Base-by-base conservation (phyloP, 2,888 invertebrate genomes). In the Synergus itoensis region DNA sequence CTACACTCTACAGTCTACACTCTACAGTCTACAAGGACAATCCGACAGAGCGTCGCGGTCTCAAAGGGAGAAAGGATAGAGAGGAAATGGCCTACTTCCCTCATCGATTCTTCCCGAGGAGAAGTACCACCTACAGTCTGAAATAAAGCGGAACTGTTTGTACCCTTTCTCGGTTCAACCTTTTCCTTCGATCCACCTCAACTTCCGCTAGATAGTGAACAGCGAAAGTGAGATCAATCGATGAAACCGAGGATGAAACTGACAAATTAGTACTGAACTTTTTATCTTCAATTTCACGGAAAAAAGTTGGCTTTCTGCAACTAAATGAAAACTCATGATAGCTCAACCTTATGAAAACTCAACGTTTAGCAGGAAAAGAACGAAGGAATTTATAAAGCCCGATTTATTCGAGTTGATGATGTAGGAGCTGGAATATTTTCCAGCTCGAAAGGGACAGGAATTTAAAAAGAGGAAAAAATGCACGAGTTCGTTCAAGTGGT, bases 1-100 rank as follows among this genome's bases (percentile, higher is more conserved):
- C 28, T 36, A 36, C 36, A 36, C 4, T 36, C 5, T 36, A 36
- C 36, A 36, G 36, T 4, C 36, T 36, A 36, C 36, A 36, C 36
- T 36, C 36, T 36, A 36, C 36, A 36, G 36, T 5, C 36, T 73
- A 76, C 79, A 80, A 80, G 78, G 78, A 81, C 80, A 79, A 77
- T 77, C 77, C 76, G 40, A 69, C 40, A 48, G 63, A 73, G 76
- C 67, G 60, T 62, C 65, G 60, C 76, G 77, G 79, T 82, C 64
- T 81, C 62, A 48, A 14, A 80, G 78, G 77, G 79, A 80, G 80
- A 78, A 62, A 76, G n/a, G 78, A 77, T 36, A 36, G 36, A 36
- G 5, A 81, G 80, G 81, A 82, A 81, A 76, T 79, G 81, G 76
- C 81, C 82, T 82, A 82, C 67, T 82, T 83, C 65, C 69, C 36